These are phyloP conservation scores for Fissipunctia ypsillon DNA, from an alignment of 2,888 invertebrate genomes.

Conservation along the genomic window DNA sequence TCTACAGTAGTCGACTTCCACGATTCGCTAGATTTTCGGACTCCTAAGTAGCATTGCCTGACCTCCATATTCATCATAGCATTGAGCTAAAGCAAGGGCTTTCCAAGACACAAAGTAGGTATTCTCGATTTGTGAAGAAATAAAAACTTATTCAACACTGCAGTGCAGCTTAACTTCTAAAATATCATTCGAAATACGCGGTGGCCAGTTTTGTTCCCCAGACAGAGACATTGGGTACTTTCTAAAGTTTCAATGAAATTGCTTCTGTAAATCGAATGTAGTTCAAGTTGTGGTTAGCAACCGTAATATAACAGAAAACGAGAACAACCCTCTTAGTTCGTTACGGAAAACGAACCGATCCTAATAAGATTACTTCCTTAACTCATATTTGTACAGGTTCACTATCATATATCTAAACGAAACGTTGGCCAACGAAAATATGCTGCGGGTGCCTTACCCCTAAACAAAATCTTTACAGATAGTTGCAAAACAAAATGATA, in stretches of 20 bases:
- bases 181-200: neutral
- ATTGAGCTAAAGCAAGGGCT: neutral
- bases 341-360: slow-evolving; percentile 50
- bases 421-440: slow-evolving; percentile 42
- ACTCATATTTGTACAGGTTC: slow-evolving; percentile 57
- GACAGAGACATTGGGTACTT: neutral
- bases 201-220: neutral
- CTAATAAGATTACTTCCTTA: slow-evolving; percentile 61
- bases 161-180: neutral
- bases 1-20: neutral
- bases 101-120: neutral
- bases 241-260: slow-evolving; percentile 25
- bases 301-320: slow-evolving; percentile 39
- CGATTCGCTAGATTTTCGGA: neutral
- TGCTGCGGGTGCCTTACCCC: slow-evolving; percentile 34
- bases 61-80: slow-evolving; percentile 13
- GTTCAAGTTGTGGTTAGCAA: slow-evolving; percentile 16
- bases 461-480: slow-evolving; percentile 64
- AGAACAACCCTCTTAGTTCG: slow-evolving; percentile 48
- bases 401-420: slow-evolving; percentile 39
- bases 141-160: neutral
- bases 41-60: neutral
- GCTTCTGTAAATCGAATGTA: slow-evolving; percentile 28
- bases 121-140: neutral
- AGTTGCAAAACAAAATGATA: slow-evolving; percentile 68